Conservation (phyloP, 2,888 invertebrate genomes). For the Himalopsyche japonica region DNA sequence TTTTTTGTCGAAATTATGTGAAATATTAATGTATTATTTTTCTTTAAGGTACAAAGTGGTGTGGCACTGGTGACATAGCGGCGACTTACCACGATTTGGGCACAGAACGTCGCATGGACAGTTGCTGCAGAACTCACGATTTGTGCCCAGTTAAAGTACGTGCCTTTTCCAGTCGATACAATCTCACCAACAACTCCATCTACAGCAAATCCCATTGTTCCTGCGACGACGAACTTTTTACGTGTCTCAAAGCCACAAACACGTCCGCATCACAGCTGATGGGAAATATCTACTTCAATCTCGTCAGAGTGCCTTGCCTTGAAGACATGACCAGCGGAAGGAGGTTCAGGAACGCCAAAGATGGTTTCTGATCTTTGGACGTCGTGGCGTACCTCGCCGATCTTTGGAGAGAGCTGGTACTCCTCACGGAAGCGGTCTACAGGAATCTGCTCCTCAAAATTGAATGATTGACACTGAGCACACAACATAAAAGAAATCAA, state of each 20-base stretch:
- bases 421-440: not conserved
- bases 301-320: slow-evolving; percentile 75
- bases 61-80: slow-evolving; percentile 89
- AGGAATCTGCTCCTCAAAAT: not conserved
- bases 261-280: slow-evolving; percentile 75
- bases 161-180: slow-evolving; percentile 73
- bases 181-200: slow-evolving; percentile 79
- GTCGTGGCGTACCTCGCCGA: not conserved
- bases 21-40: not conserved
- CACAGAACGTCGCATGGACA: slow-evolving; percentile 69
- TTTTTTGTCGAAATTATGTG: not conserved
- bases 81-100: slow-evolving; percentile 84
- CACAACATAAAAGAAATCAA: not conserved
- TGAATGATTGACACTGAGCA: not conserved
- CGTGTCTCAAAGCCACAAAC: slow-evolving; percentile 76
- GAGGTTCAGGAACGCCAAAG: slow-evolving; percentile 57
- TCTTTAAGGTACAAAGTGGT: slow-evolving; percentile 83
- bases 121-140: slow-evolving; percentile 89
- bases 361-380: slow-evolving; percentile 53
- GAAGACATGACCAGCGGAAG: slow-evolving; percentile 57
- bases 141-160: slow-evolving; percentile 82
- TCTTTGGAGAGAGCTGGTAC: not conserved
- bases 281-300: slow-evolving; percentile 85
- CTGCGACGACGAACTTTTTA: slow-evolving; percentile 82
- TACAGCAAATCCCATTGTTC: slow-evolving; percentile 89